A percentile compares a stretch with the other conserved stretches of the same genome.
Conservation (phyloP, 2,888 invertebrate genomes). For the Heliconius erato region DNA sequence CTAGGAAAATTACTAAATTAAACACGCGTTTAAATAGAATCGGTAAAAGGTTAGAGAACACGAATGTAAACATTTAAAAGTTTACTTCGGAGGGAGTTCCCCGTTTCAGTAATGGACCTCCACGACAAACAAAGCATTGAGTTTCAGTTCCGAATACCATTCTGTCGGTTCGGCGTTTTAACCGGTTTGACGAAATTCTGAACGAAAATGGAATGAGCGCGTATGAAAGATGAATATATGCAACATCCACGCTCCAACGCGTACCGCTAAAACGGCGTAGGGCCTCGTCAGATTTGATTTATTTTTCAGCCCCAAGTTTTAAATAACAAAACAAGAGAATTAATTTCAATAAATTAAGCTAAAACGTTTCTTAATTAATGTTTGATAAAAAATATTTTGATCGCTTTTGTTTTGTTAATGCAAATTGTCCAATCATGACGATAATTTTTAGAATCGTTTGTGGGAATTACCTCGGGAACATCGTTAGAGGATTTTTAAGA, state of each 20-base stretch:
- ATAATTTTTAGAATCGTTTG: constrained; percentile 19
- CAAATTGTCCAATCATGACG: background rate
- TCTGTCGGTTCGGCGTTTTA: constrained; percentile 76
- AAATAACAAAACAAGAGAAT: constrained; percentile 22
- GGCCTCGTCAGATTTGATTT: constrained; percentile 62
- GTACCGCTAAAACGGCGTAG: constrained; percentile 62
- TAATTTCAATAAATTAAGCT: constrained; percentile 33
- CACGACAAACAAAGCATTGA: constrained; percentile 74
- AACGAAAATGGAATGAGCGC: constrained; percentile 68
- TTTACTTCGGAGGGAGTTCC: constrained; percentile 73
- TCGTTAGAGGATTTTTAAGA: background rate
- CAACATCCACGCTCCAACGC: constrained; percentile 61
- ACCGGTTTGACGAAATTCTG: constrained; percentile 67
- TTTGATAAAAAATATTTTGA: constrained; percentile 24
- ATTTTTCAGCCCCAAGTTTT: constrained; percentile 50
- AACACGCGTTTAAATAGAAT: constrained; percentile 81
- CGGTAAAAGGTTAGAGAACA: constrained; percentile 83
- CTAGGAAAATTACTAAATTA: constrained; percentile 72
- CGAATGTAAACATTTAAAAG: constrained; percentile 85
- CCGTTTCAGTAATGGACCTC: constrained; percentile 67
- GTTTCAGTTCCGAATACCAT: constrained; percentile 60
- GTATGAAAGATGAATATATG: constrained; percentile 78
- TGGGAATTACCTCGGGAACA: background rate
- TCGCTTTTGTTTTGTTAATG: constrained; percentile 28
- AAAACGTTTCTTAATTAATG: constrained; percentile 31